Percentiles rank a stretch among this genome's conserved stretches.
Evolutionary conservation across 2,113 vertebrate genomes (phyloP).

Genomic region (Todiramphus saurophagus): DNA sequence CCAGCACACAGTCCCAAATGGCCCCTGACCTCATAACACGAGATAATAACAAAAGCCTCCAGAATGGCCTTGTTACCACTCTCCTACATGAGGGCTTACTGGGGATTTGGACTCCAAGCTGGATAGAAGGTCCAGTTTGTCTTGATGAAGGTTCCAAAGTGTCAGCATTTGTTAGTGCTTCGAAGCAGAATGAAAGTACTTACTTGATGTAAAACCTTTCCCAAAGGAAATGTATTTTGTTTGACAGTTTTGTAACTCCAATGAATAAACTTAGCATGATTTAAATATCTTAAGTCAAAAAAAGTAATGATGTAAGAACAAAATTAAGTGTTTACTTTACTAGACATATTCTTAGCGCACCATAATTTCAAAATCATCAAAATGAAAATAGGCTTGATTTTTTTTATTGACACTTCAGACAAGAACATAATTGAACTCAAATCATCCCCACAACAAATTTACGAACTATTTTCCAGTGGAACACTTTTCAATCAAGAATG

Average conservation of each 20-base stretch:
- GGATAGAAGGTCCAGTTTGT: background rate
- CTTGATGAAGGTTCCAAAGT: background rate
- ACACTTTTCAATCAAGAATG: background rate
- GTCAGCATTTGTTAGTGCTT: background rate
- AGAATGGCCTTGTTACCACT: rapidly evolving
- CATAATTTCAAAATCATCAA: background rate
- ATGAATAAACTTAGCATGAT: background rate
- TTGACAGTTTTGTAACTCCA: background rate
- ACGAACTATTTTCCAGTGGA: background rate
- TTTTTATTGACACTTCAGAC: background rate
- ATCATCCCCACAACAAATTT: background rate
- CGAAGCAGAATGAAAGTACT: background rate
- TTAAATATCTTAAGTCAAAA: background rate
- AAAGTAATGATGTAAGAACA: background rate
- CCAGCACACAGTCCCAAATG: background rate
- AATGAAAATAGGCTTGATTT: background rate
- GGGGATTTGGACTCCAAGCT: background rate
- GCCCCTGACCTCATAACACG: background rate
- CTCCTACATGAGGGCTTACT: background rate
- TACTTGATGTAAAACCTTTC: background rate
- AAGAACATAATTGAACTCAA: background rate
- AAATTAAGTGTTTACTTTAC: background rate
- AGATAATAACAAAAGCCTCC: background rate
- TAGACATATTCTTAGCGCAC: background rate
- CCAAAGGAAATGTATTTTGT: background rate